Evolutionary conservation across 2,113 vertebrate species (phyloP).

Genomic region (crab-eating macaque (Macaca fascicularis)): T2T-MFA8v1.1 NC_088375.1:4992001-4992500

Average conservation of each 20-base stretch:
- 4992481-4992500: too few species aligned
- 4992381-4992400: background rate
- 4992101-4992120: too few species aligned
- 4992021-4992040: too few species aligned
- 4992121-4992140: background rate
- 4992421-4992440: background rate
- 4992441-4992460: background rate
- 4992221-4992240: conserved; percentile 56
- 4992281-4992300: background rate
- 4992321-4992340: background rate
- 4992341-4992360: background rate
- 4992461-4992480: background rate
- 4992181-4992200: background rate
- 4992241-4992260: background rate
- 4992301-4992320: background rate
- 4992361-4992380: fast-evolving
- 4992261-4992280: background rate
- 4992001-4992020: too few species aligned
- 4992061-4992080: too few species aligned
- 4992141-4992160: background rate
- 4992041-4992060: fast-evolving
- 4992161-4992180: background rate
- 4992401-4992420: background rate
- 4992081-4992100: too few species aligned
- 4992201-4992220: background rate